These are phyloP conservation scores for Tenthredo mesomela DNA, from an alignment of 2,888 invertebrate species.

Conservation along the genomic window DNA sequence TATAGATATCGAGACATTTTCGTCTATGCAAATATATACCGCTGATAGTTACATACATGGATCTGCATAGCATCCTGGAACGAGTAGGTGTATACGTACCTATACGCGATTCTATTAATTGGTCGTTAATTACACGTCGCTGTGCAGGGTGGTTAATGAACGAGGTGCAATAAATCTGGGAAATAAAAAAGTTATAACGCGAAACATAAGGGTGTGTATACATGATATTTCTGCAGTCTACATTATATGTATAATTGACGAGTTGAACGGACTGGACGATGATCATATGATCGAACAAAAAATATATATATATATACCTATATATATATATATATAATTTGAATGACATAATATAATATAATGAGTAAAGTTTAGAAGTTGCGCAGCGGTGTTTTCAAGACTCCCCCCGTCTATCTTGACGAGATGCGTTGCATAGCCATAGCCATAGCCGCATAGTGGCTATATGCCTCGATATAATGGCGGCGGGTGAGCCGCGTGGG, in stretches of 20 bases:
- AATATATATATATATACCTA: not conserved
- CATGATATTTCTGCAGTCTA: too few species aligned
- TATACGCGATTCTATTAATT: slow-evolving; percentile 3
- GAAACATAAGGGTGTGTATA: not conserved
- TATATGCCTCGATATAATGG: slow-evolving; percentile 32
- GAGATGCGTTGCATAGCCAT: not conserved
- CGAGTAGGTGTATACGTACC: not conserved
- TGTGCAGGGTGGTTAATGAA: not conserved
- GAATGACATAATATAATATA: not conserved
- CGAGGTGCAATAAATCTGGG: not conserved
- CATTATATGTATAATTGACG: not conserved
- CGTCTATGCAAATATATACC: not conserved
- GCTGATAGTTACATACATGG: not conserved
- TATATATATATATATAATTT: not conserved
- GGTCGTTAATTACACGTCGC: not conserved
- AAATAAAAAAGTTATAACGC: not conserved
- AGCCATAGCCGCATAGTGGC: not conserved
- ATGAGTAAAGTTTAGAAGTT: not conserved
- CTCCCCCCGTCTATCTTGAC: not conserved
- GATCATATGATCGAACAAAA: not conserved
- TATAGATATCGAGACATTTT: too few species aligned
- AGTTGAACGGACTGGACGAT: too few species aligned
- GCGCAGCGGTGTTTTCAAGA: not conserved
- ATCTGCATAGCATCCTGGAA: not conserved
- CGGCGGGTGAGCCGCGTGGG: slow-evolving; percentile 28